A percentile compares a stretch with the other conserved stretches of the same genome.
phyloP scores from a whole-genome alignment of 2,113 vertebrate genomes.

The Hepsetus odoe region DNA sequence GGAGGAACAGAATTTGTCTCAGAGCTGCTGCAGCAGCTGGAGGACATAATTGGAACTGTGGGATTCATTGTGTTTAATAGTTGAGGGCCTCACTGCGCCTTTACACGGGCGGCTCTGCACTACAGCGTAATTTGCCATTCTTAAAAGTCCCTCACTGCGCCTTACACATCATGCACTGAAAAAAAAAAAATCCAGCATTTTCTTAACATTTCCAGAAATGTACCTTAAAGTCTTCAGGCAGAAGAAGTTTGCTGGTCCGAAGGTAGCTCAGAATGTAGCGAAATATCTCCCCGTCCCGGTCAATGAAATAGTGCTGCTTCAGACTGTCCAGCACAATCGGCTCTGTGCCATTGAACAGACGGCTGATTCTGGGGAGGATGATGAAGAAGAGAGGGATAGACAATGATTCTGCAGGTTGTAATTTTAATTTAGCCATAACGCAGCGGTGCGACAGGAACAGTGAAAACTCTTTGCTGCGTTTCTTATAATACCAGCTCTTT shows the following conservation, averaged over 20 bases:
- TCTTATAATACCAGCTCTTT: neutral
- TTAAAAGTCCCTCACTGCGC: neutral
- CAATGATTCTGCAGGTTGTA: neutral
- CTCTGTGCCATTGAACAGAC: constrained; percentile 98
- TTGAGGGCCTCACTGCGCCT: neutral
- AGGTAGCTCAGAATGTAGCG: constrained; percentile 98
- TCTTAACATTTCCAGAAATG: constrained; percentile 32
- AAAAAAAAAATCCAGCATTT: neutral
- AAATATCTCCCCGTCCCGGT: constrained; percentile 98
- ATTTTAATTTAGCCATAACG: neutral
- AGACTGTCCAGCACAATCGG: constrained; percentile 99
- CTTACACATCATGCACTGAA: neutral
- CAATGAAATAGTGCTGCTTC: constrained; percentile 99
- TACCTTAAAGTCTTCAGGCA: constrained; percentile 99
- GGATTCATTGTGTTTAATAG: neutral
- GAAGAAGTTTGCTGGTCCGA: constrained; percentile 94
- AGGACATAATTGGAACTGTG: neutral
- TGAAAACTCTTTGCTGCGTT: neutral
- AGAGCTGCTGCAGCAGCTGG: neutral
- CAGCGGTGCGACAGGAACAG: neutral
- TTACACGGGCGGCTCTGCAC: neutral
- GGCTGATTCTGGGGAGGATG: constrained; percentile 86
- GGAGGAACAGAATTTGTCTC: neutral
- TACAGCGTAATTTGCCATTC: neutral
- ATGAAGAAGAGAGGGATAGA: neutral